phyloP scores from a whole-genome alignment of 2,888 invertebrate species.

The Acanthosepion lycidas region DNA sequence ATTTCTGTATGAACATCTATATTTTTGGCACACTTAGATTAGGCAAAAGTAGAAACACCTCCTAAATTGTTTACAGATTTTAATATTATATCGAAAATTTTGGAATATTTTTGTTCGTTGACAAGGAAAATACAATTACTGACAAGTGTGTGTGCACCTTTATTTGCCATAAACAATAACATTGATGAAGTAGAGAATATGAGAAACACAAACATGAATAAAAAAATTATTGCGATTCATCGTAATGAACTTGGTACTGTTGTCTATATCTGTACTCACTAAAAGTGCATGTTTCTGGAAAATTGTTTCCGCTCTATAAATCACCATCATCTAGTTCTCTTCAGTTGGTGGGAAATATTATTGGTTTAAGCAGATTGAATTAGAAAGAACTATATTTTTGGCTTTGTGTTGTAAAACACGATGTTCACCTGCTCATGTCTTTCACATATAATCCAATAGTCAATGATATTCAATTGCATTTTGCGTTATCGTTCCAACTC shows the following conservation, averaged over 20 bases:
- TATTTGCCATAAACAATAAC: not conserved
- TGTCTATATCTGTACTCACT: not conserved
- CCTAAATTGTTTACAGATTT: too few relatives aligned
- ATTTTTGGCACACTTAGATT: too few relatives aligned
- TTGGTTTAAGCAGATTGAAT: slow-evolving; percentile 20
- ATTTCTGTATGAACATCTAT: too few relatives aligned
- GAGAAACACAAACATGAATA: not conserved
- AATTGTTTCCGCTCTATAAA: not conserved
- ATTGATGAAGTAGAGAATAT: not conserved
- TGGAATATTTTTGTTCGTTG: too few relatives aligned
- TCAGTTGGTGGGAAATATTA: not conserved
- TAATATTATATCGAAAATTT: too few relatives aligned
- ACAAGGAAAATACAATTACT: not conserved
- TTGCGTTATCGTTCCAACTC: not conserved
- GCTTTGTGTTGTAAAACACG: too few relatives aligned
- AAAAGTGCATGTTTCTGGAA: not conserved
- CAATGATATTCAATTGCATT: not conserved
- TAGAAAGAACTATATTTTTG: not conserved
- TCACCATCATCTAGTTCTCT: not conserved
- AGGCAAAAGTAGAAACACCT: too few relatives aligned
- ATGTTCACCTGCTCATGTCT: not conserved
- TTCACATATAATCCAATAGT: not conserved
- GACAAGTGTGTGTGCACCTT: too few relatives aligned
- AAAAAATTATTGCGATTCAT: not conserved
- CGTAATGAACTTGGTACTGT: not conserved